phyloP scores from a whole-genome alignment of 2,113 vertebrate species.

The Procapra przewalskii region DNA sequence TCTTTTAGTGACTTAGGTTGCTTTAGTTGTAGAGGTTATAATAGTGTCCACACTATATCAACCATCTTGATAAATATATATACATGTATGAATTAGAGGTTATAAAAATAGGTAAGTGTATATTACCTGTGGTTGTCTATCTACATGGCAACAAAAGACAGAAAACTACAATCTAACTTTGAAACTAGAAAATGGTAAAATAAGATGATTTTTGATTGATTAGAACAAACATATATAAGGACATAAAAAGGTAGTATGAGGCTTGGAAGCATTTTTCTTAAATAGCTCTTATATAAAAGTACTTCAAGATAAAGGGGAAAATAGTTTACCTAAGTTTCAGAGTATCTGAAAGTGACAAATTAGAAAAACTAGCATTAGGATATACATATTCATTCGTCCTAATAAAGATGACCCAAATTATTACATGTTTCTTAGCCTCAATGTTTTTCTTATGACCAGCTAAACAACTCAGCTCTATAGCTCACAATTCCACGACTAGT shows the following conservation, averaged over 20 bases:
- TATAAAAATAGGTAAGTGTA: constrained; percentile 58
- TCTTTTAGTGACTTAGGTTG: background rate
- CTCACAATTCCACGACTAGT: constrained; percentile 40
- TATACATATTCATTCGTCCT: constrained; percentile 27
- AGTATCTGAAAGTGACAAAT: background rate
- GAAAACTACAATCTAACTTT: constrained; percentile 67
- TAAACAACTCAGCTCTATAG: constrained; percentile 58
- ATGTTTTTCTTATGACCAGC: constrained; percentile 60
- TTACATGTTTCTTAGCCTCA: constrained; percentile 22
- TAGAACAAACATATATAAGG: constrained; percentile 55
- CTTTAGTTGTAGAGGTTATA: background rate
- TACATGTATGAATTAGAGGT: background rate
- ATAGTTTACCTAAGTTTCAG: constrained; percentile 36
- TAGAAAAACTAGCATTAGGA: background rate
- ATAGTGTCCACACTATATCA: background rate
- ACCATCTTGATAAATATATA: background rate
- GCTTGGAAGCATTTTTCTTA: constrained; percentile 65
- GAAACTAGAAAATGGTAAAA: constrained; percentile 64
- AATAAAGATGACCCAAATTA: background rate
- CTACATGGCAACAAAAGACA: constrained; percentile 64
- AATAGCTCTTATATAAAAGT: constrained; percentile 49
- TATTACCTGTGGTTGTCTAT: constrained; percentile 53
- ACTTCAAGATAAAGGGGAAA: background rate
- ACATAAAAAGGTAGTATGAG: constrained; percentile 53
- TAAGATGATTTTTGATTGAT: constrained; percentile 72